Evolutionary conservation across 2,888 invertebrate species (phyloP).

Genomic region (Hydroisotoma schaefferi): DNA sequence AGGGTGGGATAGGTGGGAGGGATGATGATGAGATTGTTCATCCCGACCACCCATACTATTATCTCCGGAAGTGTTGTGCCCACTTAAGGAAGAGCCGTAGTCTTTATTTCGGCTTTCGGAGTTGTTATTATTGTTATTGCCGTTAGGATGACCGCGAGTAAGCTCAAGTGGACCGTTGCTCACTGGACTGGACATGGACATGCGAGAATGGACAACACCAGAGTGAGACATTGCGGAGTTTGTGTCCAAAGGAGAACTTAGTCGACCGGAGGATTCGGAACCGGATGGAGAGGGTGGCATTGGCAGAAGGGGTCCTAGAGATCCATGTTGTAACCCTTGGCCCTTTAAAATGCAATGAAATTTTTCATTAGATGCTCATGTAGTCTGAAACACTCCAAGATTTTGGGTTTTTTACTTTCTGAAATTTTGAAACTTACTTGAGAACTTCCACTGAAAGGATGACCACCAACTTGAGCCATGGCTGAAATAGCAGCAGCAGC

Average conservation of each 20-base stretch:
- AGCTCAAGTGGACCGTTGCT: conserved; percentile 43
- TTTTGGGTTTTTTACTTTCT: neutral
- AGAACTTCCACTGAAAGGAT: conserved; percentile 40
- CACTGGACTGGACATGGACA: conserved; percentile 45
- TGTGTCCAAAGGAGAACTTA: conserved; percentile 44
- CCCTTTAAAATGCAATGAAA: conserved; percentile 26
- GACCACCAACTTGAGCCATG: conserved; percentile 54
- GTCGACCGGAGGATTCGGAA: conserved; percentile 48
- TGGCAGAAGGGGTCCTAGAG: conserved; percentile 41
- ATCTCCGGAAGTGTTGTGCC: conserved; percentile 34
- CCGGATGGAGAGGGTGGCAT: conserved; percentile 49
- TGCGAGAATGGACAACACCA: conserved; percentile 41
- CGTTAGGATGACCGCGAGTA: conserved; percentile 35
- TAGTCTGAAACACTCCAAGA: neutral
- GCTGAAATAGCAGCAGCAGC: conserved; percentile 53
- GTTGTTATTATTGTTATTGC: conserved; percentile 25
- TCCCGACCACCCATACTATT: conserved; percentile 33
- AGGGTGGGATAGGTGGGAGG: conserved; percentile 20
- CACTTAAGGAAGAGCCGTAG: conserved; percentile 35
- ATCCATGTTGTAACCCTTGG: conserved; percentile 35
- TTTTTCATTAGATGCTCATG: neutral
- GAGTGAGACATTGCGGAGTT: conserved; percentile 41
- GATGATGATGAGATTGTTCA: conserved; percentile 31
- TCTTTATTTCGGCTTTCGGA: conserved; percentile 29
- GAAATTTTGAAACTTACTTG: conserved; percentile 27